A percentile compares a stretch with the other conserved stretches of the same genome.
Evolutionary conservation across 2,797 vertebrate species (phyloP).

Genomic region (Crax fasciolata): DNA sequence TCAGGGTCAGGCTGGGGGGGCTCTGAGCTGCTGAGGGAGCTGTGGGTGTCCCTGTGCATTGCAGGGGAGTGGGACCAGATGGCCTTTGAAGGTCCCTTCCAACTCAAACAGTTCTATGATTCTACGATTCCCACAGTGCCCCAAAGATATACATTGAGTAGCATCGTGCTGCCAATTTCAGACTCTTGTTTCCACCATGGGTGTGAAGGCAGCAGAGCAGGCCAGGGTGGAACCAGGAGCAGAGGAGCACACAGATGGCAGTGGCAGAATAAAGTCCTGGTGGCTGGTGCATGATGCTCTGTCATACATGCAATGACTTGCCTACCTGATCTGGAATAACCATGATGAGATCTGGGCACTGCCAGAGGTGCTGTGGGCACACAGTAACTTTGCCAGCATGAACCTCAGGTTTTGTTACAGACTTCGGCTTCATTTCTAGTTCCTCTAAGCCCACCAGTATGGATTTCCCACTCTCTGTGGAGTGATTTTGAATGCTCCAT

Average conservation of each 20-base stretch:
- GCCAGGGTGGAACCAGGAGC: neutral
- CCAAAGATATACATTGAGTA: no score
- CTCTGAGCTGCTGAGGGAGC: no score
- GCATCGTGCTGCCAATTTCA: accelerated
- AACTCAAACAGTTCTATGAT: no score
- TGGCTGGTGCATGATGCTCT: accelerated
- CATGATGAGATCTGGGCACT: neutral
- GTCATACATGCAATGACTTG: neutral
- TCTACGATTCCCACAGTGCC: neutral
- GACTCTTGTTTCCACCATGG: neutral
- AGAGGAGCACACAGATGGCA: neutral
- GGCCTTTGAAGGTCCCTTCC: no score
- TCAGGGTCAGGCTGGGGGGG: no score
- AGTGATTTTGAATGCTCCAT: neutral
- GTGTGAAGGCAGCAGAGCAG: neutral
- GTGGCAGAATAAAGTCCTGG: neutral
- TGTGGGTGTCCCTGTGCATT: no score
- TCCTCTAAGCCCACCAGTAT: neutral
- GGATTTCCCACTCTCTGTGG: neutral
- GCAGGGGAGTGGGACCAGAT: no score
- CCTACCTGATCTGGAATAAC: neutral
- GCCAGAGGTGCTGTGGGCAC: neutral
- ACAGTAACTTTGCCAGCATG: neutral
- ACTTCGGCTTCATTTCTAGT: neutral
- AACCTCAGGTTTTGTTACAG: neutral